Evolutionary conservation across 2,888 invertebrate genomes (phyloP).

Genomic region (Metellina segmentata): DNA sequence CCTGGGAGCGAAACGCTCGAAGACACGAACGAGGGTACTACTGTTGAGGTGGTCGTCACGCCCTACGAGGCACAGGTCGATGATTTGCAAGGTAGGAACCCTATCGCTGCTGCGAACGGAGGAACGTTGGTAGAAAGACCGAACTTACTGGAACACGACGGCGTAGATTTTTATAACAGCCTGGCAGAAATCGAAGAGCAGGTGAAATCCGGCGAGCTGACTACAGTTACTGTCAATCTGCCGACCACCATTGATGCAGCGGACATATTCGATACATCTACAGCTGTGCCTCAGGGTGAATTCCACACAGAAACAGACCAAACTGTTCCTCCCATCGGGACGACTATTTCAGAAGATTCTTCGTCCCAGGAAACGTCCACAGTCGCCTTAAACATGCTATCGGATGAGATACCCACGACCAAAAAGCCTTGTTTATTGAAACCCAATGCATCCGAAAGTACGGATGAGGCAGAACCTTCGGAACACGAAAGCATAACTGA

Average conservation of each 20-base stretch:
- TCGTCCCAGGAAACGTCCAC: not conserved
- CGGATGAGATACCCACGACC: not conserved
- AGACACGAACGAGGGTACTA: slow-evolving; percentile 12
- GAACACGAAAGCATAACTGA: not conserved
- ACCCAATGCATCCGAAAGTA: slow-evolving; percentile 16
- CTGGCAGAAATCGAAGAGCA: slow-evolving; percentile 63
- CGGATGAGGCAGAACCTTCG: not conserved
- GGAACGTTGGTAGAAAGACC: slow-evolving; percentile 5
- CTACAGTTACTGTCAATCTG: slow-evolving; percentile 60
- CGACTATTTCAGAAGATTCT: not conserved
- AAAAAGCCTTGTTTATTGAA: slow-evolving; percentile 33
- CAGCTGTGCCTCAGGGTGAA: not conserved
- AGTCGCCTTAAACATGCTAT: not conserved
- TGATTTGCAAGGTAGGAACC: slow-evolving; percentile 34
- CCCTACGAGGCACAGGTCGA: not conserved
- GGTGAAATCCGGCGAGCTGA: slow-evolving; percentile 8
- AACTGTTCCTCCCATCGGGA: not conserved
- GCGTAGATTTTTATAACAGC: slow-evolving; percentile 53
- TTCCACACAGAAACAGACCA: not conserved
- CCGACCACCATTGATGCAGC: slow-evolving; percentile 28
- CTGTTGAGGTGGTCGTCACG: not conserved
- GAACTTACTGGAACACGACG: slow-evolving; percentile 13
- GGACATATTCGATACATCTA: slow-evolving; percentile 28
- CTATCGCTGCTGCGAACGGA: not conserved
- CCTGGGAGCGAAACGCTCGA: slow-evolving; percentile 46